Base-by-base conservation (phyloP, 2,113 vertebrate genomes). In the Cavia porcellus region DNA sequence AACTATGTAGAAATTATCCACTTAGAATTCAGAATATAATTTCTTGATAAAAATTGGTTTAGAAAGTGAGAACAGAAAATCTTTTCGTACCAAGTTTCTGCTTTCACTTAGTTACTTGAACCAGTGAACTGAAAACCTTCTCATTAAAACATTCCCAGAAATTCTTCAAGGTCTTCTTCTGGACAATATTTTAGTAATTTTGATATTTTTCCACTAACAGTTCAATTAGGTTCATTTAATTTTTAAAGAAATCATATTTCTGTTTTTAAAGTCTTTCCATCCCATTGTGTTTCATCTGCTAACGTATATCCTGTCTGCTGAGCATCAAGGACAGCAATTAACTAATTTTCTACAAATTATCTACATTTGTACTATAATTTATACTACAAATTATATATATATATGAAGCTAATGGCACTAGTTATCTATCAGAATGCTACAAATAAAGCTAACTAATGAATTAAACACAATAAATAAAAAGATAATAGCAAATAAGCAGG, bases 21-120 rank as follows among this genome's bases (percentile, higher is more conserved):
- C 86, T 93, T 79, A 77, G 75, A 38, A 28, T 25, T 15, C 13
- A 17, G 24, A 82, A 20, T 79, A 42, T 72, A 57, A 1, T 50
- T 95, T 88, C 10, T 28, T 75, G 7, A 20, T 70, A 57, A 47
- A 7, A 50, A n/a, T 79, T 55, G 50, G 38, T 57, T 62, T 12
- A 5, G 3, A 89, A 86, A 75, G 28, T 5, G 35, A 35, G 28
- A 96, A 52, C 82, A 91, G 47, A 85, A 91, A 52, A 50, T 89
- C 9, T 57, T 86, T 86, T 72, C 47, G 86, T 80, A 86, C 32
- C 15, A 20, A 3, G 0, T 28, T 87, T 25, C 28, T 90, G 81
- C 20, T 89, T n/a, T 35, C 2, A 62, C 28, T 80, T 90, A 86
- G 45, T 94, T 0, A 91, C 68, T 52, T 86, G 47, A 97, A 91